Evolutionary conservation across 53 echinoderm and acorn worm genomes (phyloP).

Genomic region (Astropecten irregularis): DNA sequence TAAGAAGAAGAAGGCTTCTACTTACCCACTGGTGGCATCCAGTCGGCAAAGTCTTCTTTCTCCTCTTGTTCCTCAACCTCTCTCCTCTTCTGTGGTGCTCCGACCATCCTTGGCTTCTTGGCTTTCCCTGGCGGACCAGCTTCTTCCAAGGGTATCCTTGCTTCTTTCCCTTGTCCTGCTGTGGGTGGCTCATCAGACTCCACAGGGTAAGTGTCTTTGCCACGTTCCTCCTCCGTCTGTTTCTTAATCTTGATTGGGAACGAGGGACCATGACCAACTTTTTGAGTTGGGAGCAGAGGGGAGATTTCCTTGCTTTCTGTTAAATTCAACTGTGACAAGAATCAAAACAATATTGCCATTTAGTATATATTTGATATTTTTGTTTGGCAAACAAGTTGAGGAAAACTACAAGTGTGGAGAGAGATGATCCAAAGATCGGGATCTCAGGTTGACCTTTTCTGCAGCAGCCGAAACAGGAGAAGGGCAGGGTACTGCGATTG

Average conservation of each 20-base stretch:
- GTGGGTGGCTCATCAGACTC: too few relatives aligned
- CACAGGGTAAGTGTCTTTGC: too few relatives aligned
- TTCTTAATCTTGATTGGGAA: constrained; percentile 3
- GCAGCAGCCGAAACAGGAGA: background rate
- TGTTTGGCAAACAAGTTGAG: too few relatives aligned
- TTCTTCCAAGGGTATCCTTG: background rate
- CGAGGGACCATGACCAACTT: constrained; percentile 3
- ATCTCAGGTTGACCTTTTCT: too few relatives aligned
- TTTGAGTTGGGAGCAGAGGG: background rate
- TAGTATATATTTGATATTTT: too few relatives aligned
- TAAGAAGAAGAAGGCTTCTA: too few relatives aligned
- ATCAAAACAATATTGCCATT: too few relatives aligned
- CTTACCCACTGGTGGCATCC: constrained; percentile 58
- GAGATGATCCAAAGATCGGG: too few relatives aligned
- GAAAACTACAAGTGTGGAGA: too few relatives aligned
- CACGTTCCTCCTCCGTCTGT: background rate
- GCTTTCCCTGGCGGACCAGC: background rate
- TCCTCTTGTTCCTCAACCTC: constrained; percentile 53
- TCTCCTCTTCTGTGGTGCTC: background rate
- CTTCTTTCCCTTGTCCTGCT: background rate
- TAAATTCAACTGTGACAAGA: background rate
- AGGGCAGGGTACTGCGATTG: background rate
- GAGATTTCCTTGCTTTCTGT: background rate
- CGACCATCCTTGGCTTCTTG: background rate
- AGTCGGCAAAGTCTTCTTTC: constrained; percentile 47